Evolutionary conservation across 1,140 invertebrate genomes (phyloP), one percentile per base, ranked within the genome.

Genomic region (Pseudobourletiella spinata): DNA sequence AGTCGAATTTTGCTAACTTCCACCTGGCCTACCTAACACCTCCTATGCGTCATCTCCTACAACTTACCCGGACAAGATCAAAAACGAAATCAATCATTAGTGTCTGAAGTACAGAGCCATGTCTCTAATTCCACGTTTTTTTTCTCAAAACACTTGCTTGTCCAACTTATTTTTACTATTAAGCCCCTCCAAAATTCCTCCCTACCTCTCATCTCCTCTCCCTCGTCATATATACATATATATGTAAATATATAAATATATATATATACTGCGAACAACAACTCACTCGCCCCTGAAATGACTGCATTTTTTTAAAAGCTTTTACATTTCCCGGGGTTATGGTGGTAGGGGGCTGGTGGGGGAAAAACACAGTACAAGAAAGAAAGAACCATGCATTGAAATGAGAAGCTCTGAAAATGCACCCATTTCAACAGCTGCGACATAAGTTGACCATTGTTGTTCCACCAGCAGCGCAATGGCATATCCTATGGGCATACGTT

Each of bases 1-100:
- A 26, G 48, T 51, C n/a, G 48, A 18, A 51, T 26, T 51, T 22
- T 26, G 15, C 4, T n/a, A 54, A 55, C 29, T 55, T 55, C 52
- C 26, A n/a, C 52, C 52, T 55, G 28, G 29, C 52, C 52, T 55
- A 55, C 48, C 48, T 62, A 63, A 59, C 51, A 55, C 39, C 44
- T 58, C 48, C 55, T 62, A 61, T 57, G 52, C 52, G 51, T 59
- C 57, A 61, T 60, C 56, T 60, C 63, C 63, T 64, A 64, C 57
- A 69, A 69, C 67, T 69, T 69, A 69, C 67, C 67, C 67, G 67
- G 63, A 69, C 59, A 69, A 69, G 64, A 65, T 64, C 67, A 69
- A 69, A 69, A 69, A 69, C 64, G 64, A 69, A 69, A 69, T 60
- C 57, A 61, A 51, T 69, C 61, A 69, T 69, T 69, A 69, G 67